Percentiles rank a stretch among this genome's conserved stretches.
phyloP scores from a whole-genome alignment of 2,113 vertebrate genomes.

The Grammomys surdaster region DNA sequence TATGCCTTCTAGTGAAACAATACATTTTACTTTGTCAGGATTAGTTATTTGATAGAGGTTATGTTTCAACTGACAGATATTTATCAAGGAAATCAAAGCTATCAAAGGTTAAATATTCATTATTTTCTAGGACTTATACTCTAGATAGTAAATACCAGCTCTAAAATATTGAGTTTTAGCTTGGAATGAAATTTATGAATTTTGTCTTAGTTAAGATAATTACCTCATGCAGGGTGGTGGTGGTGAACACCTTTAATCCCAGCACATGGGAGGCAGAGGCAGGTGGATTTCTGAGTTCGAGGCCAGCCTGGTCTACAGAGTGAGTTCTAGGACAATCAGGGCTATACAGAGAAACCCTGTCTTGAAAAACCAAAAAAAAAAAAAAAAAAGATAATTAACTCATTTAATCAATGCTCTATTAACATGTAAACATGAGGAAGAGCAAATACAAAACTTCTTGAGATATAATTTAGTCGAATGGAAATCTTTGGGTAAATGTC shows the following conservation, averaged over 20 bases:
- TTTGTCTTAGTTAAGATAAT: constrained; percentile 75
- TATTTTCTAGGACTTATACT: constrained; percentile 28
- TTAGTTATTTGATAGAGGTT: background rate
- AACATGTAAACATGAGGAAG: constrained; percentile 58
- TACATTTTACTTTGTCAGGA: background rate
- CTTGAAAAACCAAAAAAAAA: too few relatives aligned
- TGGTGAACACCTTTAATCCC: too few relatives aligned
- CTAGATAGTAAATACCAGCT: constrained; percentile 6
- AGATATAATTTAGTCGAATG: constrained; percentile 6
- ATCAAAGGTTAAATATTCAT: background rate
- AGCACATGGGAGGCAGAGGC: too few relatives aligned
- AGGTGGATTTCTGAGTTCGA: too few relatives aligned
- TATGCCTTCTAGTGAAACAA: background rate
- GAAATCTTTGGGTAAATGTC: constrained; percentile 11
- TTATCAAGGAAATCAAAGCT: background rate
- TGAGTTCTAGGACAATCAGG: too few relatives aligned
- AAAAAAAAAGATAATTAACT: constrained; percentile 68
- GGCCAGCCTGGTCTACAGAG: too few relatives aligned
- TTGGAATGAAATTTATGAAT: constrained; percentile 64
- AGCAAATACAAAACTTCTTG: constrained; percentile 57
- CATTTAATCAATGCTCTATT: constrained; percentile 78
- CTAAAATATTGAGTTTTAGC: constrained; percentile 69
- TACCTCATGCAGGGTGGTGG: constrained; percentile 49
- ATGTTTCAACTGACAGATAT: background rate
- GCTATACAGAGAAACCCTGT: too few relatives aligned